Percentiles rank a stretch among this genome's conserved stretches.
Conservation (phyloP, 1,140 invertebrate species). For the Acromyrmex heyeri region DNA sequence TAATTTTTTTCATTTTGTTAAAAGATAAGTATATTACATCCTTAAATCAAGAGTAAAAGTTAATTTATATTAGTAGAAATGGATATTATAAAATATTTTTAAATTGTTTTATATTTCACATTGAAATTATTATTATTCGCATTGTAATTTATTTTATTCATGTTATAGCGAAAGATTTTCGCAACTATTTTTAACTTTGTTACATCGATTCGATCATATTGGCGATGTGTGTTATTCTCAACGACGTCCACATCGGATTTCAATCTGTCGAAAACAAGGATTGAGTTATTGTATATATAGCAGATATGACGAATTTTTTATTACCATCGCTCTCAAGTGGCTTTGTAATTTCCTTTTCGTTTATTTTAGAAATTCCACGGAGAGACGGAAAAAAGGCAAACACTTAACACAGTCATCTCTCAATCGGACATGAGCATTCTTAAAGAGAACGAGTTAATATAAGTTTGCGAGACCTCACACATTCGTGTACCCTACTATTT, state of each 20-base stretch:
- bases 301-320: slow-evolving; percentile 20
- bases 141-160: not conserved
- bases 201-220: not conserved
- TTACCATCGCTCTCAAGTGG: slow-evolving; percentile 46
- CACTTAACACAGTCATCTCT: not conserved
- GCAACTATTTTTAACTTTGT: not conserved
- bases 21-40: too few species aligned
- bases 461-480: slow-evolving; percentile 64
- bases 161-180: not conserved
- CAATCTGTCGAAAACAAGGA: not conserved
- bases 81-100: not conserved
- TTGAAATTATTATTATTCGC: not conserved
- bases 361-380: slow-evolving; percentile 30
- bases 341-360: slow-evolving; percentile 54
- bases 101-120: not conserved
- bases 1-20: too few species aligned
- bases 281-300: not conserved
- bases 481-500: slow-evolving; percentile 75
- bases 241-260: not conserved
- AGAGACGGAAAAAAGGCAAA: not conserved
- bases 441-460: slow-evolving; percentile 62
- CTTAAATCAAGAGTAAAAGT: not conserved
- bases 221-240: not conserved
- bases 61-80: not conserved
- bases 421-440: slow-evolving; percentile 11